These are phyloP conservation scores for Lymantria monacha DNA, from an alignment of 2,888 invertebrate genomes.

Conservation along the genomic window DNA sequence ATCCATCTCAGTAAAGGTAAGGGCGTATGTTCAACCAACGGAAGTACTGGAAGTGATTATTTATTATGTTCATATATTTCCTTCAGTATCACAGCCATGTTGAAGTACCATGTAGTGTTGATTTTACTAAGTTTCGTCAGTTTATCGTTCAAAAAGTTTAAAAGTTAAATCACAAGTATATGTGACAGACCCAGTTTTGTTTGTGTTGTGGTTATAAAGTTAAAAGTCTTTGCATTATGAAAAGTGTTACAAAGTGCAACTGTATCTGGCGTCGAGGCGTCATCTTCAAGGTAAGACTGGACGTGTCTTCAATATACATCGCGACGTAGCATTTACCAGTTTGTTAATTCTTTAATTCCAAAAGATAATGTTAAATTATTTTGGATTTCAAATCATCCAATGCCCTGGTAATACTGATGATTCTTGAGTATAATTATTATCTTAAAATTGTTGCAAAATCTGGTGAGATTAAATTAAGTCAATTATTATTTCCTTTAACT, in stretches of 20 bases:
- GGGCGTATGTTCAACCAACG: conserved; percentile 79
- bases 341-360: conserved; percentile 7
- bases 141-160: conserved; percentile 71
- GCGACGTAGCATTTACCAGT: conserved; percentile 66
- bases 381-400: not conserved
- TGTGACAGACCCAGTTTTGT: conserved; percentile 79
- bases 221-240: conserved; percentile 75
- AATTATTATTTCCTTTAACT: no score
- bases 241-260: conserved; percentile 81
- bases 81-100: conserved; percentile 81
- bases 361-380: not conserved
- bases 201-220: conserved; percentile 79
- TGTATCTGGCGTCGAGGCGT: conserved; percentile 79
- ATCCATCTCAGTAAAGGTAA: conserved; percentile 79
- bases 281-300: conserved; percentile 80
- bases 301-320: conserved; percentile 79
- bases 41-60: conserved; percentile 78
- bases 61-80: conserved; percentile 79
- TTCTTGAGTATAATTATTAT: not conserved
- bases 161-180: conserved; percentile 77
- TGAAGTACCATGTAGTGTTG: conserved; percentile 72
- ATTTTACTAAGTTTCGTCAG: conserved; percentile 78
- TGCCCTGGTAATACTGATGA: not conserved
- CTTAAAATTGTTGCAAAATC: not conserved
- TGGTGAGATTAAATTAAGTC: not conserved